Evolutionary conservation across 2,113 vertebrate genomes (phyloP).

Genomic region (Rhabdomys dilectus): DNA sequence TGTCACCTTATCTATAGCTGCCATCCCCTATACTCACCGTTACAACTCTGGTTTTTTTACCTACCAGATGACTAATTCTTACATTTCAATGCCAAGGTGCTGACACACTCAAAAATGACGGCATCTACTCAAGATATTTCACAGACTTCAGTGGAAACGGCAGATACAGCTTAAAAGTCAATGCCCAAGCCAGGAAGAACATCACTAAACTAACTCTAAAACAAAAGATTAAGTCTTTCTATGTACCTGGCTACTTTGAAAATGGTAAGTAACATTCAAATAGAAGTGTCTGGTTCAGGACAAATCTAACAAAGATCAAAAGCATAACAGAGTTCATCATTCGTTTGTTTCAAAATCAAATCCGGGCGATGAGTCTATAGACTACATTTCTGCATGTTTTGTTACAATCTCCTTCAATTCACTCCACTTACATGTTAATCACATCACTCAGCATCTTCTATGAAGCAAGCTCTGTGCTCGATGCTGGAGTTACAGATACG

Average conservation of each 20-base stretch:
- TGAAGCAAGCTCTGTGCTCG: neutral
- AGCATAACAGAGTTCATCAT: conserved; percentile 13
- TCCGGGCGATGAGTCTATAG: neutral
- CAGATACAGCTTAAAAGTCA: conserved; percentile 87
- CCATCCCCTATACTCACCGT: neutral
- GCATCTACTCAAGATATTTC: conserved; percentile 88
- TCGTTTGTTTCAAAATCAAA: conserved; percentile 16
- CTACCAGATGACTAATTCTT: conserved; percentile 54
- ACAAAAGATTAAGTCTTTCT: conserved; percentile 69
- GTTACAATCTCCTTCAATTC: neutral
- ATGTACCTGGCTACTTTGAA: conserved; percentile 84
- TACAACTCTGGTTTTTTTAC: neutral
- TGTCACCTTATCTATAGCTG: neutral
- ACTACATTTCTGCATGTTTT: neutral
- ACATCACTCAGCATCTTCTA: neutral
- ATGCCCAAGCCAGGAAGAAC: conserved; percentile 68
- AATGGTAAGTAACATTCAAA: conserved; percentile 81
- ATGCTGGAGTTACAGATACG: neutral
- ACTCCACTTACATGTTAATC: conserved; percentile 21
- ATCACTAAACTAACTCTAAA: conserved; percentile 51
- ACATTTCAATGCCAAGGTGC: conserved; percentile 81
- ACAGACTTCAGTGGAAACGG: conserved; percentile 76
- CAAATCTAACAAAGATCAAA: conserved; percentile 11
- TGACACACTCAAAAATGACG: conserved; percentile 85
- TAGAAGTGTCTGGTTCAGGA: neutral